Conservation (phyloP, 2,797 vertebrate genomes). For the Halcyon badia region DNA sequence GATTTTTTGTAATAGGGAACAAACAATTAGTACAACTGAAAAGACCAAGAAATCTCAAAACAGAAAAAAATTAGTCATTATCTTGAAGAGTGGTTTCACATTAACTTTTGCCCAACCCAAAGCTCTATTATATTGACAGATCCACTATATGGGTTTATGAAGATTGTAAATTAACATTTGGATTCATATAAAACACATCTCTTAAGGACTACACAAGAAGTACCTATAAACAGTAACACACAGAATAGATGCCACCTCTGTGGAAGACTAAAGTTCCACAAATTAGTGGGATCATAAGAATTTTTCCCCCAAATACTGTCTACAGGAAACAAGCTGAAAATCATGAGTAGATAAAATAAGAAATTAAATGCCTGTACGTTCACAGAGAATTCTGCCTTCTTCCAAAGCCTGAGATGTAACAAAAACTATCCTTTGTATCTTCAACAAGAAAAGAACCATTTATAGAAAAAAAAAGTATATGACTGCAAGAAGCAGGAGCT, state of each 20-base stretch:
- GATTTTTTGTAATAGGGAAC: not conserved
- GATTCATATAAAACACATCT: not conserved
- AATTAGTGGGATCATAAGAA: rapidly evolving
- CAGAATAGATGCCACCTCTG: not conserved
- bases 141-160: not conserved
- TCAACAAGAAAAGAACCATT: not conserved
- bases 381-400: not conserved
- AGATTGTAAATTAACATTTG: not conserved
- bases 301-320: not conserved
- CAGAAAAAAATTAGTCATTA: too few species aligned
- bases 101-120: not conserved
- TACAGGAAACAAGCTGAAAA: not conserved
- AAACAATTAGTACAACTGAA: not conserved
- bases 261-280: not conserved
- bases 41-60: not conserved
- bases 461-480: not conserved
- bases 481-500: not conserved
- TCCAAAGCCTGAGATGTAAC: not conserved
- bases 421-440: not conserved
- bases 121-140: not conserved
- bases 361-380: not conserved
- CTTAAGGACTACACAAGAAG: not conserved
- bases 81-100: not conserved
- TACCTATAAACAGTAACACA: not conserved
- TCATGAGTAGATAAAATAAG: not conserved